A percentile compares a stretch with the other conserved stretches of the same genome.
phyloP scores from a whole-genome alignment of 2,888 invertebrate species.

The Tachina lurida region DNA sequence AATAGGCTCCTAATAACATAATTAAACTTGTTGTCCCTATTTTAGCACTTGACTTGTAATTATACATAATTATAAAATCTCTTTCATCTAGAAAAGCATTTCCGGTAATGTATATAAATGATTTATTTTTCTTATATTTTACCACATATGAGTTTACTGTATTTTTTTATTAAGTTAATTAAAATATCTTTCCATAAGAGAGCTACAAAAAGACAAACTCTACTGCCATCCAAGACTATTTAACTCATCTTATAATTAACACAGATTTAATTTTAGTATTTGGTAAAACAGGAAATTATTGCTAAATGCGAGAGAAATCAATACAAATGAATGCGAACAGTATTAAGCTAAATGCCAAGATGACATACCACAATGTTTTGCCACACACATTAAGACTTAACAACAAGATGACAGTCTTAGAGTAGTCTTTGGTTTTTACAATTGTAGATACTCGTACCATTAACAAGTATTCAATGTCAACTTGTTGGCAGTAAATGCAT shows the following conservation, averaged over 20 bases:
- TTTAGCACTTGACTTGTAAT: too few relatives aligned
- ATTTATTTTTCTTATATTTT: not conserved
- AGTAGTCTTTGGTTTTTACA: conserved; percentile 46
- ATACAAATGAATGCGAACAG: conserved; percentile 4
- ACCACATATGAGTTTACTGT: too few relatives aligned
- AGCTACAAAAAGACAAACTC: not conserved
- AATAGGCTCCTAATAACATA: too few relatives aligned
- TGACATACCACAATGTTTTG: conserved; percentile 54
- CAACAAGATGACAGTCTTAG: not conserved
- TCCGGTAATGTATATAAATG: not conserved
- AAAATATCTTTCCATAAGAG: conserved; percentile 15
- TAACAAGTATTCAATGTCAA: conserved; percentile 69
- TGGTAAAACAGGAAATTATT: conserved; percentile 67
- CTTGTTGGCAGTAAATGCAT: conserved; percentile 48
- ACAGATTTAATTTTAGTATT: conserved; percentile 37
- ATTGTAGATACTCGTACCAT: conserved; percentile 53
- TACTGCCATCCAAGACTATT: not conserved
- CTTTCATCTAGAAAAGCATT: not conserved
- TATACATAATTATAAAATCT: not conserved
- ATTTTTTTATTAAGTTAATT: conserved; percentile 26
- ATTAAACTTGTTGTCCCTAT: too few relatives aligned
- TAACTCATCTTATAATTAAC: conserved; percentile 50
- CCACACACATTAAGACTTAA: conserved; percentile 3
- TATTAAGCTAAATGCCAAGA: conserved; percentile 63
- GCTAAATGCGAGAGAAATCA: conserved; percentile 19